Evolutionary conservation across 1,140 invertebrate species (phyloP), one percentile per base, ranked within the genome.

Genomic region (Gonatopus flavifemur): DNA sequence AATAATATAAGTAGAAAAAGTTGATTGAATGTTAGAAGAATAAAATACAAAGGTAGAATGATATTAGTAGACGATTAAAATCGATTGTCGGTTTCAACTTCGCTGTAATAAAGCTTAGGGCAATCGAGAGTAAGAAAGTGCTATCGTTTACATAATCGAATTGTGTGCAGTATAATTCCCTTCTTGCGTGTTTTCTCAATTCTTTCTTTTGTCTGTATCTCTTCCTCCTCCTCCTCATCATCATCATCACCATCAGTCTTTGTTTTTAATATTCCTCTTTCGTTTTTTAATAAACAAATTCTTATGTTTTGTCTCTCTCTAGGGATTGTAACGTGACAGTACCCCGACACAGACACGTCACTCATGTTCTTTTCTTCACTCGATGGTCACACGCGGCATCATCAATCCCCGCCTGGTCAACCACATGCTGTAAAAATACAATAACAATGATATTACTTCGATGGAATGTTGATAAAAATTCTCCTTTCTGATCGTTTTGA

Each of bases 391-490:
- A 59, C 83, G 79, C 36, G 84, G 81, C 48, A 85, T 80, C 47
- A 86, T 74, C 57, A 86, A 77, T 40, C 85, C 85, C 55, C 82
- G 81, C 74, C 83, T 85, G 70, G 84, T 86, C 52, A 87, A 67
- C 85, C 85, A 86, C 25, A 86, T 81, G 15, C 86, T 87, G 69
- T 12, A 67, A 74, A 59, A n/a, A n/a, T n/a, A 53, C 37, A 50
- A 10, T 31, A 3, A 49, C 20, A 42, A n/a, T 18, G 10, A 32
- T 7, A 43, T 30, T 49, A n/a, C n/a, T 20, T 22, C 1, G 30
- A 15, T n/a, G 12, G 21, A 24, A 41, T 8, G 19, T 31, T n/a
- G 6, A 41, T 13, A 42, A 19, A 12, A 15, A n/a, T n/a, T n/a
- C n/a, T n/a, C n/a, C n/a, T n/a, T 30, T 1, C 30, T 28, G 36